A percentile compares a stretch with the other conserved stretches of the same genome.
Conservation (phyloP, 2,113 vertebrate genomes). For the Stegostoma tigrinum region DNA sequence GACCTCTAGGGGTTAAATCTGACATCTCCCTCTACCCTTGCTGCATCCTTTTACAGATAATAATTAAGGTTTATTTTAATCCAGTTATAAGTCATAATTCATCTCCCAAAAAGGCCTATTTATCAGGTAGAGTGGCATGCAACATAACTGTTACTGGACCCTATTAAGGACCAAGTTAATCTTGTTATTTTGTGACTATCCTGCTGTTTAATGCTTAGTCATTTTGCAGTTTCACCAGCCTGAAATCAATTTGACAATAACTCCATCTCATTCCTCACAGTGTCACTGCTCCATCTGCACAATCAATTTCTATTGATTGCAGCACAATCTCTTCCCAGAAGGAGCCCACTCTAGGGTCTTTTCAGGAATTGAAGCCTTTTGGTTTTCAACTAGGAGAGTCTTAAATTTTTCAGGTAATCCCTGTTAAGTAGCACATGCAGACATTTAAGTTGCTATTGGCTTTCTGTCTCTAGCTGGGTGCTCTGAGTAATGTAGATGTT, state of each 20-base stretch:
- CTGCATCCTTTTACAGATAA: background rate
- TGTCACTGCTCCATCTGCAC: slow-evolving; percentile 38
- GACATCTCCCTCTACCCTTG: background rate
- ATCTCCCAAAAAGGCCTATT: slow-evolving; percentile 1
- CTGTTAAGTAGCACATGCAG: background rate
- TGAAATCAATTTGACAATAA: slow-evolving; percentile 38
- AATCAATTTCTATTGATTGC: slow-evolving; percentile 41
- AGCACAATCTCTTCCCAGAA: slow-evolving; percentile 5
- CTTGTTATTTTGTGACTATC: slow-evolving; percentile 29
- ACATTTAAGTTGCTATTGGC: background rate
- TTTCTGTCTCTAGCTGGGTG: background rate
- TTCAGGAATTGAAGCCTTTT: background rate
- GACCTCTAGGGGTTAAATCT: background rate
- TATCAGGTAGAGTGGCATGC: background rate
- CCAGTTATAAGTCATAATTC: background rate
- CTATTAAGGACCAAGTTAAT: background rate
- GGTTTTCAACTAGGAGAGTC: background rate
- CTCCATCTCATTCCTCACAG: slow-evolving; percentile 39
- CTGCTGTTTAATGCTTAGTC: background rate
- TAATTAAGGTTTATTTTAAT: background rate
- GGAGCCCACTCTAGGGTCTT: background rate
- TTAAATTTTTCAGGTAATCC: slow-evolving; percentile 18
- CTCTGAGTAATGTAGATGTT: slow-evolving; percentile 16
- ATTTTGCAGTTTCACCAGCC: slow-evolving; percentile 20
- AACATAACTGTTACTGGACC: background rate